Evolutionary conservation across 1,140 invertebrate species (phyloP), one percentile per base, ranked within the genome.

Genomic region (Drosophila kanapiae): DNA sequence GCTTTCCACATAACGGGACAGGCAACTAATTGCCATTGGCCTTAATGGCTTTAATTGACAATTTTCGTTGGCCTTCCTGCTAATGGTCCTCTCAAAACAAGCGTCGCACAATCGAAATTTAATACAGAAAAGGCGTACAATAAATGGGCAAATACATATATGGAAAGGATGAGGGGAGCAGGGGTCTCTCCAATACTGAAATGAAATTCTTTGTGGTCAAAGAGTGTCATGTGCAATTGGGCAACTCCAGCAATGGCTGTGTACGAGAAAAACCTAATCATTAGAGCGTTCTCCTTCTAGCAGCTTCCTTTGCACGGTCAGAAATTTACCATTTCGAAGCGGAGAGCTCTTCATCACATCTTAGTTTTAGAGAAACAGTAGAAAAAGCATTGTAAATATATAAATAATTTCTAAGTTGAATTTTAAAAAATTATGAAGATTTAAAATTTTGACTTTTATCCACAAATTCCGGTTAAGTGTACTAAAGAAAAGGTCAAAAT

Each of bases 31-130:
- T 82, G 64, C 78, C 77, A 59, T 80, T 72, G 77, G 49, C 57
- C 57, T 33, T 78, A 85, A 85, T 82, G 64, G 68, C 68, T 87
- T 86, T 82, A 84, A 84, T 84, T 84, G 81, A 72, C 81, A 67
- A 56, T 75, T 74, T 67, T 74, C 61, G 70, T 79, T 57, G 48
- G 47, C 49, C 63, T 48, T 51, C 47, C 56, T 13, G 68, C 64
- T 59, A 57, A 59, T 70, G 64, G 42, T 35, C 42, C n/a, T 71
- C 29, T 56, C 35, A 13, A 16, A 23, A 56, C 33, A 48, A 18
- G 43, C 31, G 45, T 62, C 35, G 35, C 23, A 72, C 67, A 72
- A 60, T 59, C 37, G 69, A 48, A 72, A 60, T 43, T 72, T 59
- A 31, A 43, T 42, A 59, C 69, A 42, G 69, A 71, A 72, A 72